Evolutionary conservation across 2,113 vertebrate species (phyloP).

Genomic region (Hymenochirus boettgeri): DNA sequence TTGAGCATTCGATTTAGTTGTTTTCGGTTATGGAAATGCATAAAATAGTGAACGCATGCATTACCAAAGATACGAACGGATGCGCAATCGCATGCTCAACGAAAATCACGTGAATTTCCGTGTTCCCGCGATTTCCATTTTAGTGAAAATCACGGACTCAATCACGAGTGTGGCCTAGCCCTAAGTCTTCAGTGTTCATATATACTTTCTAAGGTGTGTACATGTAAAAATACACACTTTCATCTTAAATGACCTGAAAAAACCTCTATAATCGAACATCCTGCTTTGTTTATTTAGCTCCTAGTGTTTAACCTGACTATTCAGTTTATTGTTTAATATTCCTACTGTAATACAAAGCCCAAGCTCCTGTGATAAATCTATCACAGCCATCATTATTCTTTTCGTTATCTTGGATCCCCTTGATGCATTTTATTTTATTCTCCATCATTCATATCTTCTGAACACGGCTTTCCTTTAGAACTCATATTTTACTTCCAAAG

Average conservation of each 20-base stretch:
- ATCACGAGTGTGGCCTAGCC: too few relatives aligned
- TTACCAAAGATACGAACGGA: too few relatives aligned
- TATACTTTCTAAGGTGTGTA: too few relatives aligned
- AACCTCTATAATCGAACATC: slow-evolving; percentile 23
- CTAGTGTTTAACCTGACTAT: slow-evolving; percentile 48
- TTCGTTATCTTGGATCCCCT: slow-evolving; percentile 48
- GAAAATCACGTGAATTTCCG: too few relatives aligned
- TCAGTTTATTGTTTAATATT: slow-evolving; percentile 50
- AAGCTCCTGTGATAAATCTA: slow-evolving; percentile 58
- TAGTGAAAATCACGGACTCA: too few relatives aligned
- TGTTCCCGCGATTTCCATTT: too few relatives aligned
- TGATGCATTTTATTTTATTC: slow-evolving; percentile 53
- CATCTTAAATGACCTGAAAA: neutral
- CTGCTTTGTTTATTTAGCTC: slow-evolving; percentile 48
- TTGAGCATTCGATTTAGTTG: too few relatives aligned
- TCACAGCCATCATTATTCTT: slow-evolving; percentile 62
- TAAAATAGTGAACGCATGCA: too few relatives aligned
- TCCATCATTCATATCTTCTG: slow-evolving; percentile 61
- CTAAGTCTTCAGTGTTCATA: too few relatives aligned
- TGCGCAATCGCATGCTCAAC: too few relatives aligned
- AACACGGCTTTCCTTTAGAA: slow-evolving; percentile 52
- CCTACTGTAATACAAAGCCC: slow-evolving; percentile 55
- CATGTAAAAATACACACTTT: slow-evolving; percentile 24
- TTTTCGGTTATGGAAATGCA: too few relatives aligned
- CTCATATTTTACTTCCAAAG: slow-evolving; percentile 57